Base-by-base conservation (phyloP, 2,888 invertebrate species). In the Ophioninae sp. region DNA sequence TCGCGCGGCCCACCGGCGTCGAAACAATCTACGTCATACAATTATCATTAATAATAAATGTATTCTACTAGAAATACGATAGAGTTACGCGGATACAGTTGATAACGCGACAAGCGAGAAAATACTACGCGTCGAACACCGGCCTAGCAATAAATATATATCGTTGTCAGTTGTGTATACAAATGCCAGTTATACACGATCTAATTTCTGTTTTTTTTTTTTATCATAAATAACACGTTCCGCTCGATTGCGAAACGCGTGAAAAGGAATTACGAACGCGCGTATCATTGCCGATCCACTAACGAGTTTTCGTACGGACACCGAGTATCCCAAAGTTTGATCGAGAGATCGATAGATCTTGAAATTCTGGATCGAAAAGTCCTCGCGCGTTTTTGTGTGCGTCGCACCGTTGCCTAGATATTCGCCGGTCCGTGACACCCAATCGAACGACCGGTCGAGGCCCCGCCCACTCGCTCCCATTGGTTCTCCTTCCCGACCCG, bases 51-150 rank as follows among this genome's bases (percentile, higher is more conserved):
- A 79, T 75, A 67, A 75, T 23, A 80, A 69, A 73, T 83, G 71
- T 67, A 69, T 83, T 41, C 73, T 84, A 84, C 73, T 84, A 82
- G 79, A 82, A 79, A 84, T 84, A 84, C 20, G 76, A 79, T 82
- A 82, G 59, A 79, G 64, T 30, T 82, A 82, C 79, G 69, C 65
- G 41, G 30, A 79, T 71, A 79, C 73, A 74, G 20, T 73, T 73
- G 65, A 75, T 30, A 76, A 72, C 79, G 80, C 76, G 74, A 17
- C 51, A 51, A 51, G 72, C 41, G 68, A 68, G 75, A 22, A 76
- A 58, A 76, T 81, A 79, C 75, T 73, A 81, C 75, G 81, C 71
- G 84, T 68, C 76, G 76, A 81, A 81, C 76, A 84, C 76, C 67
- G 74, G 75, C 68, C 51, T 81, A 61, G 67, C 20, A 76, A 58